Percentiles rank a stretch among this genome's conserved stretches.
Conservation (phyloP, 2,888 invertebrate genomes). For the Odontocerum albicorne region DNA sequence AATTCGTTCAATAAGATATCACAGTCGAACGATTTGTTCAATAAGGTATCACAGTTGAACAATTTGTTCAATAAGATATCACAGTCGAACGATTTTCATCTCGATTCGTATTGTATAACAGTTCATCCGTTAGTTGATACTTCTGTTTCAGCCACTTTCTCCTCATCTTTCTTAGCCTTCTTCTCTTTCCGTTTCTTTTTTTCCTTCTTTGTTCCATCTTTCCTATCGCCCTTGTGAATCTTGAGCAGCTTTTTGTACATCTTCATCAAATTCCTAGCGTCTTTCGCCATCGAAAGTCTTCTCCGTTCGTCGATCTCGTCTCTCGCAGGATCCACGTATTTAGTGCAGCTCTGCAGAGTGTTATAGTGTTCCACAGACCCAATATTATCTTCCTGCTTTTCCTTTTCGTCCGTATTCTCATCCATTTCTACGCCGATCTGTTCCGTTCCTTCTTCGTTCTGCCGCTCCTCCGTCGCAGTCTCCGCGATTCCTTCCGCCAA, state of each 20-base stretch:
- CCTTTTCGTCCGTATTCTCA: not conserved
- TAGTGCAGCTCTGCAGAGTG: constrained; percentile 47
- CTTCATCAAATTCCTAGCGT: constrained; percentile 52
- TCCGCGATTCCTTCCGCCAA: constrained; percentile 42
- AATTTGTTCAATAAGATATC: no score
- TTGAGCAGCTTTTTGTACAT: constrained; percentile 54
- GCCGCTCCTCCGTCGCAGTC: constrained; percentile 2
- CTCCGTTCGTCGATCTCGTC: constrained; percentile 14
- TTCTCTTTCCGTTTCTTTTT: constrained; percentile 42
- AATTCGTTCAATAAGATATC: no score
- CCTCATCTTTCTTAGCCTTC: constrained; percentile 40
- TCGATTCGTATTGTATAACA: no score
- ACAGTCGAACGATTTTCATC: no score
- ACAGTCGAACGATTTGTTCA: no score
- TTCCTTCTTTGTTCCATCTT: constrained; percentile 44
- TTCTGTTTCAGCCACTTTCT: no score
- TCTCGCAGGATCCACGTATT: constrained; percentile 46
- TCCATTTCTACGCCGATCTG: constrained; percentile 42
- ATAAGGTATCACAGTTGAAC: no score
- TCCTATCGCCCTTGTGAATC: constrained; percentile 39
- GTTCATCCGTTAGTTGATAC: no score
- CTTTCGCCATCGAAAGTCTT: constrained; percentile 46
- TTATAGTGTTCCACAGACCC: constrained; percentile 62
- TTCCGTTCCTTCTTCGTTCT: constrained; percentile 30
- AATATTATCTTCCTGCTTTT: constrained; percentile 43